These are phyloP conservation scores for Thereva unica DNA, from an alignment of 2,888 invertebrate genomes.

Conservation along the genomic window DNA sequence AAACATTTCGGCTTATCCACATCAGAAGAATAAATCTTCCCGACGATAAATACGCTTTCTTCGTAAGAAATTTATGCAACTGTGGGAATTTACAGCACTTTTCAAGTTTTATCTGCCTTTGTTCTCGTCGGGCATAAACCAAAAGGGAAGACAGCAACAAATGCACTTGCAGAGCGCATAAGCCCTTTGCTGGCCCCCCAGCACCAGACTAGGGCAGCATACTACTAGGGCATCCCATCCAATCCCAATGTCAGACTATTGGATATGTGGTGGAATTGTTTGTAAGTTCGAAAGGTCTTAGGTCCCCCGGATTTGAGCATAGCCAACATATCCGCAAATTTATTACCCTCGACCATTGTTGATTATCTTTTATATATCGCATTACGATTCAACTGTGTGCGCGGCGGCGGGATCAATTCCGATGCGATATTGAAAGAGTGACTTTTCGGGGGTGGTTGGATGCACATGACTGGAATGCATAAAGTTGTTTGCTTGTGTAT, in stretches of 20 bases:
- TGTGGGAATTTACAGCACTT: slow-evolving; percentile 28
- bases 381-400: slow-evolving; percentile 21
- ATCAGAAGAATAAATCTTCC: slow-evolving; percentile 13
- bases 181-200: slow-evolving; percentile 15
- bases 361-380: slow-evolving; percentile 28
- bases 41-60: slow-evolving; percentile 26
- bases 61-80: slow-evolving; percentile 29
- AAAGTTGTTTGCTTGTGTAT: no score
- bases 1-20: slow-evolving; percentile 7
- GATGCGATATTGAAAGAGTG: no score
- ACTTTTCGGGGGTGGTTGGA: no score
- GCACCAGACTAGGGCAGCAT: background rate
- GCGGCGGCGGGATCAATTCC: no score
- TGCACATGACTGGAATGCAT: no score
- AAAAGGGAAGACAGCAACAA: slow-evolving; percentile 11
- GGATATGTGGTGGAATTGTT: background rate
- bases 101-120: slow-evolving; percentile 28
- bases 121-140: slow-evolving; percentile 18
- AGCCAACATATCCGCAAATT: slow-evolving; percentile 22
- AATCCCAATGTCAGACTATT: slow-evolving; percentile 1
- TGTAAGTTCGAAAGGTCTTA: slow-evolving; percentile 9
- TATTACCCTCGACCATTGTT: slow-evolving; percentile 25
- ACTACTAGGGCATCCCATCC: background rate
- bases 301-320: slow-evolving; percentile 10
- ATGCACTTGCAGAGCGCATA: slow-evolving; percentile 19